Conservation (phyloP, 2,797 vertebrate genomes). For the Etheostoma nigrum region DNA sequence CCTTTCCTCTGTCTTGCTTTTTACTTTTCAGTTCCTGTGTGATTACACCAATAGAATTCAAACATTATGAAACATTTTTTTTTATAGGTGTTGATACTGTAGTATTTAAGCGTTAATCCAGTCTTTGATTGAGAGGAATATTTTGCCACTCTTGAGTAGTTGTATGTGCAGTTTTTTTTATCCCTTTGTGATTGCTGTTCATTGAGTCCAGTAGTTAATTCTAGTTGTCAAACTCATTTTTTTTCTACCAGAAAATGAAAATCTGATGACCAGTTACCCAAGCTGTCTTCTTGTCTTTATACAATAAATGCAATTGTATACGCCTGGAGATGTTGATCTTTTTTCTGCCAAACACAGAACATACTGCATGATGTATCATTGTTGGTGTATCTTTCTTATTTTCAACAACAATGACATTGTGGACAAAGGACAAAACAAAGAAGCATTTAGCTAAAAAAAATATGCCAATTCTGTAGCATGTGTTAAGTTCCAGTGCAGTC, state of each 20-base stretch:
- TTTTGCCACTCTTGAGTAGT: constrained; percentile 74
- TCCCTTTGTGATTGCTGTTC: constrained; percentile 70
- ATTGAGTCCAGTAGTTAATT: constrained; percentile 67
- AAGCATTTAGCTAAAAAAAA: constrained; percentile 4
- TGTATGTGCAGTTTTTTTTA: constrained; percentile 55
- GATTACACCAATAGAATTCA: constrained; percentile 54
- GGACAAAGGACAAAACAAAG: constrained; percentile 28
- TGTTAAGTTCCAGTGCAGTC: constrained; percentile 43
- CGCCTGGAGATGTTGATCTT: constrained; percentile 36
- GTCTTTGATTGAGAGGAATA: constrained; percentile 62
- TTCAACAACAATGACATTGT: constrained; percentile 35
- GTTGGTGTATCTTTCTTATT: constrained; percentile 28
- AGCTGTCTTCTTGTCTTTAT: constrained; percentile 81
- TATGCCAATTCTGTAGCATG: neutral
- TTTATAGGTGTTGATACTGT: constrained; percentile 74
- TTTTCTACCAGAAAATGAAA: constrained; percentile 77
- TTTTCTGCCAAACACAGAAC: constrained; percentile 12
- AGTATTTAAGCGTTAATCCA: constrained; percentile 76
- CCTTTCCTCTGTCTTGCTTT: constrained; percentile 37
- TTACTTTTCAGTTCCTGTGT: constrained; percentile 57
- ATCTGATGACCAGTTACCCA: constrained; percentile 67
- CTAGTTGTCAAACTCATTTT: constrained; percentile 57
- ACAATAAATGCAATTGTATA: constrained; percentile 83
- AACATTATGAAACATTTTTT: constrained; percentile 62
- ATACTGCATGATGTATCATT: constrained; percentile 2